These are phyloP conservation scores for Crocallis elinguaria DNA, from an alignment of 2,888 invertebrate genomes.

Conservation along the genomic window DNA sequence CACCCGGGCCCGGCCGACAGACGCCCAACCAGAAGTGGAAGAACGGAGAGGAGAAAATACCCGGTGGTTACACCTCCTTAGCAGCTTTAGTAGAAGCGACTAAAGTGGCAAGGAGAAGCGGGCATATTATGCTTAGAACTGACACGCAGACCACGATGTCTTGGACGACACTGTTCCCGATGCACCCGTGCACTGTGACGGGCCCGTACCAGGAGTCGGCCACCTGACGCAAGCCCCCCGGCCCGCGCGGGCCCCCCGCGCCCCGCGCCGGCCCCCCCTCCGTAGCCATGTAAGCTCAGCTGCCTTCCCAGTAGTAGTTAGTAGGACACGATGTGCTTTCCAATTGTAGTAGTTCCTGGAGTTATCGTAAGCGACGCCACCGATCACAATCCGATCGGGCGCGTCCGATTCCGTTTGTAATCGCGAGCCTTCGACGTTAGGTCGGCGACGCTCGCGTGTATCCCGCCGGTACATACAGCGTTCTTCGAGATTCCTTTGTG, in stretches of 20 bases:
- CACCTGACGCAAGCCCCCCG: constrained; percentile 75
- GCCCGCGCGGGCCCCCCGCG: constrained; percentile 30
- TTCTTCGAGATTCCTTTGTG: constrained; percentile 64
- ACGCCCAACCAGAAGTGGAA: constrained; percentile 66
- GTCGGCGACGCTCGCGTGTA: constrained; percentile 40
- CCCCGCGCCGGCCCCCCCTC: constrained; percentile 54
- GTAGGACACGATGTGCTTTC: constrained; percentile 58
- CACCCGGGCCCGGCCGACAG: constrained; percentile 61
- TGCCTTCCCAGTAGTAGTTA: constrained; percentile 31
- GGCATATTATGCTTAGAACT: constrained; percentile 82
- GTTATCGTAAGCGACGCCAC: constrained; percentile 50
- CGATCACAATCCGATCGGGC: constrained; percentile 41
- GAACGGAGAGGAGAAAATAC: constrained; percentile 54
- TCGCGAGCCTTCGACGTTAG: constrained; percentile 39
- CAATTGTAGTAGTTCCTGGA: constrained; percentile 71
- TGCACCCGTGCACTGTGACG: constrained; percentile 94
- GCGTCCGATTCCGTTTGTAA: constrained; percentile 38
- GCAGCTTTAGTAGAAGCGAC: constrained; percentile 72
- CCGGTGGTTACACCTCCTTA: constrained; percentile 68
- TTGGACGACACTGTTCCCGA: constrained; percentile 94
- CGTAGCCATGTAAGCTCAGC: constrained; percentile 55
- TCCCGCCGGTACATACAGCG: constrained; percentile 21
- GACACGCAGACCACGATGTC: constrained; percentile 92
- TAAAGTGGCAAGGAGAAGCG: constrained; percentile 64
- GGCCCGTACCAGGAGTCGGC: constrained; percentile 91